Evolutionary conservation across 2,797 vertebrate species (phyloP), one percentile per base, ranked within the genome.

Genomic region (Bucorvus abyssinicus): DNA sequence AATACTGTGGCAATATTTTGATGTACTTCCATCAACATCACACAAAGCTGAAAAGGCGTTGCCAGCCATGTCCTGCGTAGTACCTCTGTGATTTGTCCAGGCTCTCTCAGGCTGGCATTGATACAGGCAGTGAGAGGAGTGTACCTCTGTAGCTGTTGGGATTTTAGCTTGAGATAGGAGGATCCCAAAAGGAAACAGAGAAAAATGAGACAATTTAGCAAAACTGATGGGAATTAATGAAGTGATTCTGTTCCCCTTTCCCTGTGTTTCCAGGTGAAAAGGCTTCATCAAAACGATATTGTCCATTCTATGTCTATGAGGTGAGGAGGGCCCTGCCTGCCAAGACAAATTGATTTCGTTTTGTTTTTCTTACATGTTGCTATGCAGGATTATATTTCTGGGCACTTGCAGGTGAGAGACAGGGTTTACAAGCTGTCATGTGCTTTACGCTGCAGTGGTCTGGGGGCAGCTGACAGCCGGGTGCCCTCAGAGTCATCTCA

Each of bases 171-270:
- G 65, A 92, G 56, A 81, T 16, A 69, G 40, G 32, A 84, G 45
- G 15, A 81, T 93, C 34, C 29, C 45, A 59, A 91, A 74, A 87
- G 45, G 45, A 93, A 91, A 81, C n/a, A 68, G 79, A 68, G 79
- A 90, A 91, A 95, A 95, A 94, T 80, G 38, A 93, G 90, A 59
- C 91, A 65, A 81, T 84, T 93, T 84, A 86, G 76, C 50, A 93
- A 87, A 94, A 86, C 57, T 88, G 87, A 75, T 77, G 84, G 61
- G 73, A 93, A 90, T 93, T 94, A 93, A 91, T 95, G 69, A 81
- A 84, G 57, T 78, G 34, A 65, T 90, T 88, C 74, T 86, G 45
- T 84, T 90, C 32, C 50, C 16, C 32, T 64, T 21, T 85, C 50
- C 57, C 64, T 50, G 29, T 42, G 27, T 71, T 95, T 87, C 57